Percentiles rank a stretch among this genome's conserved stretches.
Evolutionary conservation across 2,113 vertebrate species (phyloP).

Genomic region (Pomatostomus ruficeps): DNA sequence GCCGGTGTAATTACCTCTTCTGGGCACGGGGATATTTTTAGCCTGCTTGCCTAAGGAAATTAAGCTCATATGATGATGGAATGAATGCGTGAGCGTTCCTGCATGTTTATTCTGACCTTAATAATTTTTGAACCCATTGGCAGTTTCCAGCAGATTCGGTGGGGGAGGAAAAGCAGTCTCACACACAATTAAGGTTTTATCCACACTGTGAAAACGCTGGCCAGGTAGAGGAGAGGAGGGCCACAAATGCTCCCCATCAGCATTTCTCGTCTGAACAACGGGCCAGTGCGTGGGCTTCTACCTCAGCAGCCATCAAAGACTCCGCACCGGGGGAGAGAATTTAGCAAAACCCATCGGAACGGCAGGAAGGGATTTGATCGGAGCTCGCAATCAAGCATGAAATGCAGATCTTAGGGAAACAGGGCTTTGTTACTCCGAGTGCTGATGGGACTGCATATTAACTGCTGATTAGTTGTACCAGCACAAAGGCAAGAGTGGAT

Average conservation of each 20-base stretch:
- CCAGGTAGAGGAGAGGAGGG: not conserved
- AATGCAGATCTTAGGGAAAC: slow-evolving; percentile 26
- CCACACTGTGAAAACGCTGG: not conserved
- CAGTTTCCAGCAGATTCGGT: not conserved
- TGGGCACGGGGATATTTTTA: slow-evolving; percentile 21
- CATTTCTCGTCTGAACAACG: not conserved
- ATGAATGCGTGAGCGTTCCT: not conserved
- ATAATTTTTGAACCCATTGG: slow-evolving; percentile 4
- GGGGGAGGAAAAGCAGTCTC: not conserved
- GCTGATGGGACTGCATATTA: slow-evolving; percentile 34
- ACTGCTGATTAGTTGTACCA: slow-evolving; percentile 13
- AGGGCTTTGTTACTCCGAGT: not conserved
- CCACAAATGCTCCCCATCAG: not conserved
- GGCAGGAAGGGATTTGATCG: not conserved
- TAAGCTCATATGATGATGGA: slow-evolving; percentile 38
- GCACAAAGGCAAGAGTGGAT: not conserved
- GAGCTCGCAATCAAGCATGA: not conserved
- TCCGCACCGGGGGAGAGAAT: not conserved
- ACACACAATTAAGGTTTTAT: not conserved
- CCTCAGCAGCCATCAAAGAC: not conserved
- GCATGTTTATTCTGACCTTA: slow-evolving; percentile 45
- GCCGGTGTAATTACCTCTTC: not conserved
- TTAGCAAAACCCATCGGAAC: not conserved
- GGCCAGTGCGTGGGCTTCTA: not conserved
- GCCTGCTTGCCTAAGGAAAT: slow-evolving; percentile 33